phyloP scores from a whole-genome alignment of 2,113 vertebrate species.

The Triplophysa dalaica region DNA sequence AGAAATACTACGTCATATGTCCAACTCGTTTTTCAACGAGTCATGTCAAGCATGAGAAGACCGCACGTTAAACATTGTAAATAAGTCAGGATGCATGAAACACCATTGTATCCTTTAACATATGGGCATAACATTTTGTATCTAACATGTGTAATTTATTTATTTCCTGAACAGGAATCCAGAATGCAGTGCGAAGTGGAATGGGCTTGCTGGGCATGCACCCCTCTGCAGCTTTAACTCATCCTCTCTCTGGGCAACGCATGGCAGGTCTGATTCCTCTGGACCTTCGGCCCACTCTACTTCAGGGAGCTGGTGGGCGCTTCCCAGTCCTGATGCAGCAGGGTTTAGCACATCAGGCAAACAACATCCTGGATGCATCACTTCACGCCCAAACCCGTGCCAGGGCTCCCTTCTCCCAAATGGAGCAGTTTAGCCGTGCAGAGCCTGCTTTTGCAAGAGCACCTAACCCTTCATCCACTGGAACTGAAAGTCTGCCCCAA shows the following conservation, averaged over 20 bases:
- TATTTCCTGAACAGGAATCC: conserved; percentile 75
- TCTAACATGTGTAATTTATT: background rate
- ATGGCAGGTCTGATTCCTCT: conserved; percentile 88
- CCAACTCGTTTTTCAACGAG: too few species aligned
- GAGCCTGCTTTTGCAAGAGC: conserved; percentile 78
- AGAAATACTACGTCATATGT: too few species aligned
- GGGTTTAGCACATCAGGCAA: conserved; percentile 77
- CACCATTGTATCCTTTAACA: too few species aligned
- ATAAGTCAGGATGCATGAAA: too few species aligned
- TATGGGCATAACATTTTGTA: too few species aligned
- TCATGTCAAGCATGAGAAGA: too few species aligned
- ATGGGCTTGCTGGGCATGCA: conserved; percentile 91
- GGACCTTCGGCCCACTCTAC: conserved; percentile 88
- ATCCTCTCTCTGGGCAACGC: conserved; percentile 80
- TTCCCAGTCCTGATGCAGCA: conserved; percentile 90
- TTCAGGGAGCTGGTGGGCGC: conserved; percentile 77
- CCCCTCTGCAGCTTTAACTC: conserved; percentile 81
- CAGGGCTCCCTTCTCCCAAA: conserved; percentile 85
- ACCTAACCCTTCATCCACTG: conserved; percentile 67
- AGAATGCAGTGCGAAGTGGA: conserved; percentile 82
- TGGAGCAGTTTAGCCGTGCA: conserved; percentile 83
- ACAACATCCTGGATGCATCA: conserved; percentile 77
- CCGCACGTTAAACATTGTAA: too few species aligned
- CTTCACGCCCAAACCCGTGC: conserved; percentile 81
- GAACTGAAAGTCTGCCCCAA: conserved; percentile 78